phyloP scores from a whole-genome alignment of 2,888 invertebrate genomes.

The Yponomeuta sedellus region DNA sequence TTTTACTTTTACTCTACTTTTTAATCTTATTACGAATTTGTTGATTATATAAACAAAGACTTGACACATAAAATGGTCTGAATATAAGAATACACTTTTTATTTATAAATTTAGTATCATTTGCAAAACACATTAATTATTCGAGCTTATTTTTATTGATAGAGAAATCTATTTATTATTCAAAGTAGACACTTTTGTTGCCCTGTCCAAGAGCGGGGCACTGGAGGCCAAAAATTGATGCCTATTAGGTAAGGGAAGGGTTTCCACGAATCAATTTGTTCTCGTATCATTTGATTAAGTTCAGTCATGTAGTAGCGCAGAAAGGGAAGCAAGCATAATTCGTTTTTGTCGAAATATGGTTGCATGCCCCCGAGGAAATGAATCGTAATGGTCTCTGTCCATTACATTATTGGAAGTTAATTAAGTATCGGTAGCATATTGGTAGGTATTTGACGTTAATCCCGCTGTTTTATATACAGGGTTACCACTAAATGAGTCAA shows the following conservation, averaged over 20 bases:
- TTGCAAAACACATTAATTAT: too few species aligned
- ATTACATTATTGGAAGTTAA: constrained; percentile 8
- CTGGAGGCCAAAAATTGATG: constrained; percentile 18
- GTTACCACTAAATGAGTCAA: too few species aligned
- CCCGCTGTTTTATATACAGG: background rate
- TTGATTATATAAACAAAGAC: too few species aligned
- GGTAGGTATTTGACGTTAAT: background rate
- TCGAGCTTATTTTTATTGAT: too few species aligned
- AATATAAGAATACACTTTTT: too few species aligned
- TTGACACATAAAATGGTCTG: too few species aligned
- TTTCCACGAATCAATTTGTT: constrained; percentile 45
- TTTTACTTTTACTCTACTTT: too few species aligned
- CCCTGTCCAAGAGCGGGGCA: too few species aligned
- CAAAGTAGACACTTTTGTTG: too few species aligned
- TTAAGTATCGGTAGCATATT: background rate
- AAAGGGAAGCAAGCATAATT: constrained; percentile 53
- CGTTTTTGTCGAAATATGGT: constrained; percentile 53
- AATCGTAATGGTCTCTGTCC: constrained; percentile 14
- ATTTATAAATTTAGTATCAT: too few species aligned
- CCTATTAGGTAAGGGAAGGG: constrained; percentile 25
- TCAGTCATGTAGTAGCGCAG: constrained; percentile 26
- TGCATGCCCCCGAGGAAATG: constrained; percentile 23
- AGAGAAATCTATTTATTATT: too few species aligned
- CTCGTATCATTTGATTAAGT: constrained; percentile 50
- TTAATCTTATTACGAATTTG: too few species aligned